Base-by-base conservation (phyloP, 2,113 vertebrate species). In the Vidua chalybeata region DNA sequence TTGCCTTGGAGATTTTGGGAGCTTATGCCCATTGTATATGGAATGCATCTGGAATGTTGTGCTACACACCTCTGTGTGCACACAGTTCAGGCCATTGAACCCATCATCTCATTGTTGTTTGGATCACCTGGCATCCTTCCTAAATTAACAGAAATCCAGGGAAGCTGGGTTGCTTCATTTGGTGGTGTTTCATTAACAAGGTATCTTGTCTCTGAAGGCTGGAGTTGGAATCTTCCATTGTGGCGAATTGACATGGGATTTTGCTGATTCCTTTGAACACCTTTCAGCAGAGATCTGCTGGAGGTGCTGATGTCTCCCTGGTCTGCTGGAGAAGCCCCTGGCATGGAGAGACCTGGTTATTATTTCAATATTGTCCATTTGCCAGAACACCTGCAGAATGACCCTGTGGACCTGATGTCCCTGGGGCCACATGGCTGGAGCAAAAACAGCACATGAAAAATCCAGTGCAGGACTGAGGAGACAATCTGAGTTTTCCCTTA, bases 181-280 rank as follows among this genome's bases (percentile, higher is more conserved):
- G 58, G 14, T 13, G 11, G 27, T 56, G 19, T 80, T 77, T 63
- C 41, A 18, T 58, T n/a, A n/a, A 43, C 11, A 18, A 4, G 3
- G 9, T 15, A 2, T 54, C 49, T 27, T 51, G 30, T 26, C 28
- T 58, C 59, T n/a, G 11, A 49, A 46, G 48, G 43, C n/a, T 80
- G 68, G 31, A 62, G 46, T 18, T 71, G 43, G 3, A 63, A 27
- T 27, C 21, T 62, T 81, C 51, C n/a, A 1, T 1, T 58, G 51
- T 39, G 41, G 14, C 4, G 37, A 62, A 3, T 9, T 67, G 56
- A 23, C 3, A 4, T 2, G 21, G 0, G 0, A 18, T 28, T 76
- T 86, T 51, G 39, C 51, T 0, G 1, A 35, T 58, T 51, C 7
- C 39, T 77, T 39, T 31, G 61, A 78, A 15, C 10, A 12, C 21